Percentiles rank a stretch among this genome's conserved stretches.
phyloP scores from a whole-genome alignment of 2,888 invertebrate genomes.

The Drosophila demipolita region DNA sequence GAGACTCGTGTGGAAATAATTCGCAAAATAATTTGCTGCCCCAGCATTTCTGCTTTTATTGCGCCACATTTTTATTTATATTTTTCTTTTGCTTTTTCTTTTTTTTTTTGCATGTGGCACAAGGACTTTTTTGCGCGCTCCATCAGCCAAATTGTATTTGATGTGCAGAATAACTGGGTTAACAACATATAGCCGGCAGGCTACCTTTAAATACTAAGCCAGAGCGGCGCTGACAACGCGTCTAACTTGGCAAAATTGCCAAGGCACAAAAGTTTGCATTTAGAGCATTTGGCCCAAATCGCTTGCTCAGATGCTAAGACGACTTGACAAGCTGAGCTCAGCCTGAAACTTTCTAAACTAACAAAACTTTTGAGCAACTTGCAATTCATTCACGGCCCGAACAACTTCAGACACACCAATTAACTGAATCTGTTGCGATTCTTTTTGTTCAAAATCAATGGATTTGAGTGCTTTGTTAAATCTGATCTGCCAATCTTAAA shows the following conservation, averaged over 20 bases:
- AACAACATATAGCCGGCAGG: slow-evolving; percentile 20
- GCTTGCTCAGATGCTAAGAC: neutral
- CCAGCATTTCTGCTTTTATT: slow-evolving; percentile 8
- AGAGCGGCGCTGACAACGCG: slow-evolving; percentile 3
- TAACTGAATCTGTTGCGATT: neutral
- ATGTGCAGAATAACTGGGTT: slow-evolving; percentile 58
- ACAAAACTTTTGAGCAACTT: slow-evolving; percentile 60
- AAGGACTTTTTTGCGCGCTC: slow-evolving; percentile 53
- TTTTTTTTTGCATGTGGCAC: slow-evolving; percentile 63
- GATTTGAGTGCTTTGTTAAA: neutral
- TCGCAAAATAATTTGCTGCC: slow-evolving; percentile 22
- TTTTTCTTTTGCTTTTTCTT: slow-evolving; percentile 5
- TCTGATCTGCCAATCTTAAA: neutral
- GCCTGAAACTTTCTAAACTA: slow-evolving; percentile 10
- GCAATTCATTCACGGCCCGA: slow-evolving; percentile 26
- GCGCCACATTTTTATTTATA: neutral
- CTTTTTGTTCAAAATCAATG: neutral
- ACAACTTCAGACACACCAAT: slow-evolving; percentile 21
- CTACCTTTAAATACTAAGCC: slow-evolving; percentile 12
- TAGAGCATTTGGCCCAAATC: slow-evolving; percentile 31
- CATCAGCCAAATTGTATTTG: slow-evolving; percentile 47
- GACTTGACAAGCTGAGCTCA: slow-evolving; percentile 10
- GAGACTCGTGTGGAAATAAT: slow-evolving; percentile 37
- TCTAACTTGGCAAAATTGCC: slow-evolving; percentile 32
- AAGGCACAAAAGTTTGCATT: slow-evolving; percentile 9